Percentiles rank a stretch among this genome's conserved stretches.
Evolutionary conservation across 2,113 vertebrate species (phyloP).

Genomic region (Nettapus auritus): DNA sequence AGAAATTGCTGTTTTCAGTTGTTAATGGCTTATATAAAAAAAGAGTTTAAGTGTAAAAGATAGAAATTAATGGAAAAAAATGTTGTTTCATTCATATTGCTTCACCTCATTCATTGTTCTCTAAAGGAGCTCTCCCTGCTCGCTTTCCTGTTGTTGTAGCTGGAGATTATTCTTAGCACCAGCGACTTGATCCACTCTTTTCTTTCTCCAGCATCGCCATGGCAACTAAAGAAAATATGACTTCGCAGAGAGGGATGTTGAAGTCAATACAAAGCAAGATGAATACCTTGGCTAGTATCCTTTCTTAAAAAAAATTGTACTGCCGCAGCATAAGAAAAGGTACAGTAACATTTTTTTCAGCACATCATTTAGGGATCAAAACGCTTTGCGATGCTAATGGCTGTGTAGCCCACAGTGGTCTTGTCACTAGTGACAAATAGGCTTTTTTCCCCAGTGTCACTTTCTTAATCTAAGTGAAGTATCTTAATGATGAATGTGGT

Average conservation of each 20-base stretch:
- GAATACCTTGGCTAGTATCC: constrained; percentile 99
- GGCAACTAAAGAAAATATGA: constrained; percentile 99
- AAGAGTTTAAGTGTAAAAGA: background rate
- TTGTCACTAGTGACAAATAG: background rate
- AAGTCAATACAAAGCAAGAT: constrained; percentile 97
- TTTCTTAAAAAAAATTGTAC: constrained; percentile 66
- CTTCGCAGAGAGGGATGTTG: constrained; percentile 92
- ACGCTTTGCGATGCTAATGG: background rate
- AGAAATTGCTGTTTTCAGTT: background rate
- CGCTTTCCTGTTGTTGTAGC: constrained; percentile 40
- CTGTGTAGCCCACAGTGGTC: accelerated
- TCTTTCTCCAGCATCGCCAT: constrained; percentile 90
- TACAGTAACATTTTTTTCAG: background rate
- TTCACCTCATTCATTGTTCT: constrained; percentile 42
- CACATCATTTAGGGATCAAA: background rate
- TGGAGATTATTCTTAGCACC: constrained; percentile 53
- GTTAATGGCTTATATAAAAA: background rate
- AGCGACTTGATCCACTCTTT: constrained; percentile 31
- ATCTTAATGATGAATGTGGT: background rate
- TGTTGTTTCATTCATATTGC: constrained; percentile 21
- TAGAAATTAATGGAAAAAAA: constrained; percentile 1
- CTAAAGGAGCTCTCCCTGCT: background rate
- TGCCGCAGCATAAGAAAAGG: background rate
- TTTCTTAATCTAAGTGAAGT: background rate
- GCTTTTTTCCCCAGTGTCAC: background rate